Evolutionary conservation across 2,113 vertebrate species (phyloP).

Genomic region (Tautogolabrus adspersus): DNA sequence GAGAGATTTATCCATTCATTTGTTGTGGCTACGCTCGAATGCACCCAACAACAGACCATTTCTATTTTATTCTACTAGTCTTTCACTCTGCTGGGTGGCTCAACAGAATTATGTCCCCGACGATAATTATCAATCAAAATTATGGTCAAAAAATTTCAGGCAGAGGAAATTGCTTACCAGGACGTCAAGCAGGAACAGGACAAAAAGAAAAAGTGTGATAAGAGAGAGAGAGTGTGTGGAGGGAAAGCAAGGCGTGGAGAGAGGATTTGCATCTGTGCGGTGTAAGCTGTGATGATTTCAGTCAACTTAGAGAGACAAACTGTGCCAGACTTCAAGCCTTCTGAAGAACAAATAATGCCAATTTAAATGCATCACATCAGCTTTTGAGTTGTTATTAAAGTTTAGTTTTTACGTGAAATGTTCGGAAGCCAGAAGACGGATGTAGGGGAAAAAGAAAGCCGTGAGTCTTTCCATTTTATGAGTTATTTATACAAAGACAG

Average conservation of each 20-base stretch:
- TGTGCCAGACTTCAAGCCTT: slow-evolving; percentile 4
- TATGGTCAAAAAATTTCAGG: slow-evolving; percentile 80
- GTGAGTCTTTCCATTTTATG: neutral
- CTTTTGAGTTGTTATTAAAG: neutral
- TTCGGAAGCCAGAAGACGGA: neutral
- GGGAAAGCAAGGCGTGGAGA: neutral
- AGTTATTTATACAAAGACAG: too few relatives aligned
- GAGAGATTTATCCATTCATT: slow-evolving; percentile 87
- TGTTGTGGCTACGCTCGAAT: slow-evolving; percentile 81
- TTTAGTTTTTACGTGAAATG: slow-evolving; percentile 1
- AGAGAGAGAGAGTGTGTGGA: slow-evolving; percentile 13
- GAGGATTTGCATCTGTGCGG: slow-evolving; percentile 28
- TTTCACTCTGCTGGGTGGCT: slow-evolving; percentile 74
- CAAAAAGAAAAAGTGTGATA: slow-evolving; percentile 45
- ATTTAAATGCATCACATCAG: slow-evolving; percentile 17
- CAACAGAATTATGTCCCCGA: slow-evolving; percentile 80
- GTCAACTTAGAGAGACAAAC: slow-evolving; percentile 15
- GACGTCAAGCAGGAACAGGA: slow-evolving; percentile 66
- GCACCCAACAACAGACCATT: slow-evolving; percentile 79
- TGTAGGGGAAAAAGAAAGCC: neutral
- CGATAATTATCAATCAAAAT: slow-evolving; percentile 85
- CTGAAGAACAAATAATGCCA: slow-evolving; percentile 17
- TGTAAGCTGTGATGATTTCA: neutral
- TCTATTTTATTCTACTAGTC: slow-evolving; percentile 82
- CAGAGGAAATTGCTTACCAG: slow-evolving; percentile 74